Evolutionary conservation across 2,113 vertebrate species (phyloP).

Genomic region (Casuarius casuarius): DNA sequence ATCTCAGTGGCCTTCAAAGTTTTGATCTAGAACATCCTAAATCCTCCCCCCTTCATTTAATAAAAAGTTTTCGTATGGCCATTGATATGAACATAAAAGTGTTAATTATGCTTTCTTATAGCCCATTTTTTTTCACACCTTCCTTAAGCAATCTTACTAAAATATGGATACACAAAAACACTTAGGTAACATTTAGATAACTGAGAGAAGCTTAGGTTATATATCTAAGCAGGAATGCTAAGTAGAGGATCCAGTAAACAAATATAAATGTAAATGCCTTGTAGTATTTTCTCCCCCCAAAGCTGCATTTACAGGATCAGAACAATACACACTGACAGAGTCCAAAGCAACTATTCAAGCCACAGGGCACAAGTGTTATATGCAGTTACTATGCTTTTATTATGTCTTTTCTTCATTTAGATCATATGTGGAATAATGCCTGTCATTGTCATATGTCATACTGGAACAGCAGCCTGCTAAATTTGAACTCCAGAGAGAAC

Average conservation of each 20-base stretch:
- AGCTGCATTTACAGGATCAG: background rate
- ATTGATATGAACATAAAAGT: background rate
- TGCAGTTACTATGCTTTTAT: conserved; percentile 3
- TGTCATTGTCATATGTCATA: conserved; percentile 13
- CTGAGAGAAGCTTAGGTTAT: background rate
- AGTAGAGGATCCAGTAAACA: background rate
- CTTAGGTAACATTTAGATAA: background rate
- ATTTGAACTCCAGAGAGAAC: background rate
- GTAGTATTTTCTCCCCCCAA: background rate
- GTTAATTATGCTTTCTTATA: background rate
- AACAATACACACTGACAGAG: background rate
- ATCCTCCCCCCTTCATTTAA: background rate
- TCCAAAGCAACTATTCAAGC: conserved; percentile 3
- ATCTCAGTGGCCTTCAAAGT: background rate
- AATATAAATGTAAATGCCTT: background rate
- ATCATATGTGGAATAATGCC: conserved; percentile 24
- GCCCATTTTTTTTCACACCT: fast-evolving
- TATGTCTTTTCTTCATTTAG: conserved; percentile 18
- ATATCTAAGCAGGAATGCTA: background rate
- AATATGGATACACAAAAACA: background rate
- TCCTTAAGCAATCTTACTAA: background rate
- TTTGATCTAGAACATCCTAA: background rate
- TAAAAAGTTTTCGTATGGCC: background rate
- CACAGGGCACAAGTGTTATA: background rate
- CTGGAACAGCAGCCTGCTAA: conserved; percentile 11